Base-by-base conservation (phyloP, 1,140 invertebrate species). In the Argopecten irradians region DNA sequence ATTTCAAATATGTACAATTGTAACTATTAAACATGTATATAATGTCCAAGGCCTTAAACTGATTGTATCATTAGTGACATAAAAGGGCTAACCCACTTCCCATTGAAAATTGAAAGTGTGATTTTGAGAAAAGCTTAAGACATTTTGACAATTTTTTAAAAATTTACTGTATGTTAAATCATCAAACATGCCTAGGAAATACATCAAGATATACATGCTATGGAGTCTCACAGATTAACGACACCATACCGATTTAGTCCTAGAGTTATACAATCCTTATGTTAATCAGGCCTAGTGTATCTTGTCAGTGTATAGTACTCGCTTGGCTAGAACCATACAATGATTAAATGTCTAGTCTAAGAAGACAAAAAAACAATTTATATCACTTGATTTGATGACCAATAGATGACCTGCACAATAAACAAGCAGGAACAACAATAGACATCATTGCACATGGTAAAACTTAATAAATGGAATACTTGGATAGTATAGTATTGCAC, bases 361-460 rank as follows among this genome's bases (percentile, higher is more conserved):
- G 55, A 71, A 71, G 55, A 71, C 43, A 46, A 71, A 28, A 71
- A 71, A 71, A 71, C 55, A 71, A 5, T 28, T 28, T 28, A 28
- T 71, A 71, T n/a, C 55, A 71, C 55, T 71, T 71, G 55, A 71
- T 71, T 71, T 71, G 55, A 71, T 71, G 55, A 71, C 55, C 55
- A 71, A 5, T 5, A 71, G 55, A 71, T 71, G 55, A 71, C 55
- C 55, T 28, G 2, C n/a, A 28, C n/a, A 71, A 71, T 2, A 55
- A 8, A 55, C 22, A 19, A 55, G 14, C 14, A 55, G 43, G 22
- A 3, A 55, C 7, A 55, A 55, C 3, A 55, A 55, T 22, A 19
- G 43, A 55, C 22, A n/a, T 28, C 22, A 71, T 71, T 28, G 22
- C 55, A 71, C 55, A 71, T 71, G 55, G 55, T 71, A 71, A 28